Evolutionary conservation across 2,113 vertebrate genomes (phyloP), one percentile per base, ranked within the genome.

Genomic region (Labeo rohita): DNA sequence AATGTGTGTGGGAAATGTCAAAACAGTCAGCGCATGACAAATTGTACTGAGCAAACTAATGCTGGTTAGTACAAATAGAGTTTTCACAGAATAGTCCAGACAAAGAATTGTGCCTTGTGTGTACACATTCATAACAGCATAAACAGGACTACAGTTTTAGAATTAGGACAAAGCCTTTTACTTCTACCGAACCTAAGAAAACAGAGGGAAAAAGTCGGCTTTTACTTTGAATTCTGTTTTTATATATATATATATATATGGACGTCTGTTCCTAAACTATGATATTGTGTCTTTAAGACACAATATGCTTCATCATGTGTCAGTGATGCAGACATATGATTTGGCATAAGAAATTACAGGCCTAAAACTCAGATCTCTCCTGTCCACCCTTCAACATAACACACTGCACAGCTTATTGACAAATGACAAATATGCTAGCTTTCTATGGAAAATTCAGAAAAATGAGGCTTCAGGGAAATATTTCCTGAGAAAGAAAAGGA

Each of bases 1-100:
- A 81, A 28, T 65, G 43, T 66, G 78, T 80, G 79, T 65, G 61
- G 61, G 23, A 81, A 50, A 68, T 4, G 21, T 47, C 56, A 63
- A 63, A 63, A 81, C 61, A 68, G 23, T 0, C 9, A 16, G 39
- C 11, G 39, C 39, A 81, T 81, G 79, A 66, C 43, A 81, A 66
- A 65, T 66, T 4, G 18, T 59, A 21, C 54, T 8, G 54, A 45
- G 36, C 39, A 61, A 18, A 43, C 4, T 3, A 63, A 45, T 80
- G 56, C 36, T 45, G 70, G 70, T 21, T 45, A 72, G 68, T 8
- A 39, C 66, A 43, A 36, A 72, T 15, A 28, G 28, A 28, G 15
- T 34, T 72, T 66, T 21, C 68, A 45, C 39, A 61, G 77, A 21
- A 23, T 23, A 80, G 21, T 45, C 23, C 36, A 59, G 12, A 13